These are phyloP conservation scores for Nannobrachium achirus DNA, from an alignment of 2,113 vertebrate genomes.

Conservation along the genomic window DNA sequence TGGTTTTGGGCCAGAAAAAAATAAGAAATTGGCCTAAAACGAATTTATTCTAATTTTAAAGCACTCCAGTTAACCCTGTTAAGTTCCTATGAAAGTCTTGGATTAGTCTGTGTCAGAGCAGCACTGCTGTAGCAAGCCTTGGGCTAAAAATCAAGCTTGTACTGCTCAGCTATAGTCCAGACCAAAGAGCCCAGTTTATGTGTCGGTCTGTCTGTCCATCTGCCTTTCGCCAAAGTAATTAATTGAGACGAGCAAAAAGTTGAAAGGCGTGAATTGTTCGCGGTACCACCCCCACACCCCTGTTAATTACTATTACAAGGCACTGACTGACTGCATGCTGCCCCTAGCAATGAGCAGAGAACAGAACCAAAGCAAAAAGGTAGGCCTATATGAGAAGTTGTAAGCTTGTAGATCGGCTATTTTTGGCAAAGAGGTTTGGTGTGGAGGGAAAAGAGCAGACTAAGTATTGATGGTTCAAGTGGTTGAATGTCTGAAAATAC, in stretches of 20 bases:
- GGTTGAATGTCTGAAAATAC: too few species aligned
- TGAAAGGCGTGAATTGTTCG: conserved; percentile 43
- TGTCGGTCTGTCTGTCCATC: neutral
- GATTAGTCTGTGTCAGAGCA: neutral
- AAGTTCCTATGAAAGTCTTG: neutral
- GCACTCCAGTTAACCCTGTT: neutral
- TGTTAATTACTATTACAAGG: conserved; percentile 36
- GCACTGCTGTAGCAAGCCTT: neutral
- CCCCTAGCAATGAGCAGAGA: conserved; percentile 30
- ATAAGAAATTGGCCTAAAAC: too few species aligned
- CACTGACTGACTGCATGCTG: neutral
- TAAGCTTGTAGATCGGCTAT: too few species aligned
- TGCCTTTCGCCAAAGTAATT: conserved; percentile 16
- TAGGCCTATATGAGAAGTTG: too few species aligned
- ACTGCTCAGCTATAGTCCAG: conserved; percentile 5
- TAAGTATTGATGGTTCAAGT: too few species aligned
- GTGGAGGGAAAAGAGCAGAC: too few species aligned
- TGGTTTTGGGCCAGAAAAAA: too few species aligned
- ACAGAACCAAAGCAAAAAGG: neutral
- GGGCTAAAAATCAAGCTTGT: conserved; percentile 8
- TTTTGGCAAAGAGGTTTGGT: too few species aligned
- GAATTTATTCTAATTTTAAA: too few species aligned
- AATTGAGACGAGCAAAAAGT: conserved; percentile 44
- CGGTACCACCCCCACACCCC: conserved; percentile 40
- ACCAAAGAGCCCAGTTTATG: neutral